Evolutionary conservation across 2,797 vertebrate genomes (phyloP).

Genomic region (Gymnocypris eckloni): DNA sequence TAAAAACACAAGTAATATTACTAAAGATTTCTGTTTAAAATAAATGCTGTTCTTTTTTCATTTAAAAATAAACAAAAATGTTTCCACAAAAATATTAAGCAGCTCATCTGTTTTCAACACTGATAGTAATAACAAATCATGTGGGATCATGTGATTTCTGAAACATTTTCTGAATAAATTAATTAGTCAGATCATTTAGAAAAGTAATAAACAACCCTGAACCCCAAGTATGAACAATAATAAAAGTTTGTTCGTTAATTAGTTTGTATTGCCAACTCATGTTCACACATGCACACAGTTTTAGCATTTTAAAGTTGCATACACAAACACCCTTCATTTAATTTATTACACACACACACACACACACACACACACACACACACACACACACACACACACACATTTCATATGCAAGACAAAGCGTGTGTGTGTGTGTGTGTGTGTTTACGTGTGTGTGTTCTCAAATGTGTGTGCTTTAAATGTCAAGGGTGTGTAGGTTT

Average conservation of each 20-base stretch:
- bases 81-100: too few relatives aligned
- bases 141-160: not conserved
- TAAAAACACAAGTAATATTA: too few relatives aligned
- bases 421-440: too few relatives aligned
- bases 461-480: constrained; percentile 37
- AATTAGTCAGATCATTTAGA: not conserved
- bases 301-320: not conserved
- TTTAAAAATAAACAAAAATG: too few relatives aligned
- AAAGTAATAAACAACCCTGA: not conserved
- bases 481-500: constrained; percentile 50
- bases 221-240: not conserved
- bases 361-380: not conserved
- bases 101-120: too few relatives aligned
- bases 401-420: too few relatives aligned
- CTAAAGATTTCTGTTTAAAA: too few relatives aligned
- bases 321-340: not conserved
- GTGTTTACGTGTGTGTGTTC: not conserved
- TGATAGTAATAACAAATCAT: not conserved
- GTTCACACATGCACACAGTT: not conserved
- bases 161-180: not conserved
- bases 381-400: not conserved
- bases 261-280: not conserved
- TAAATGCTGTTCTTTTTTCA: too few relatives aligned
- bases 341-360: not conserved
- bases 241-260: not conserved